These are phyloP conservation scores for Trypoxylus dichotomus DNA, from an alignment of 1,140 invertebrate genomes.

Conservation along the genomic window DNA sequence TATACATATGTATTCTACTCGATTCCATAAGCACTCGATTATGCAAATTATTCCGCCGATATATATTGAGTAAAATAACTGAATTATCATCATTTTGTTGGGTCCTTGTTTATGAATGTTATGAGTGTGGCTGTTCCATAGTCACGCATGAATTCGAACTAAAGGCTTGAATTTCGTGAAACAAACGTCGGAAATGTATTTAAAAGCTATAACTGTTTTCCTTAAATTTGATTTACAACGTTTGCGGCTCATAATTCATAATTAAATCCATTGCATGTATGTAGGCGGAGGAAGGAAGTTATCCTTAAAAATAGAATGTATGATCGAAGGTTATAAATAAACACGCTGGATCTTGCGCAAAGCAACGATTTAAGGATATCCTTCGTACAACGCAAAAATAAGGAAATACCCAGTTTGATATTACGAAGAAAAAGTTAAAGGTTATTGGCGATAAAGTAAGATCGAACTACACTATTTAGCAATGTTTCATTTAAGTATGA, in stretches of 20 bases:
- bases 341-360: neutral
- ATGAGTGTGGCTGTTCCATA: neutral
- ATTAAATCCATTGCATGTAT: neutral
- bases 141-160: neutral
- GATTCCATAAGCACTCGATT: no score
- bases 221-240: constrained; percentile 1
- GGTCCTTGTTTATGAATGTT: neutral
- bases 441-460: neutral
- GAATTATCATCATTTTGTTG: neutral
- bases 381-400: neutral
- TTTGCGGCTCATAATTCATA: neutral
- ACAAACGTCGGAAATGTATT: neutral
- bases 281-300: constrained; percentile 7
- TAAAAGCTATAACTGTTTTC: neutral
- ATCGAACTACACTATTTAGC: neutral
- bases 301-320: constrained; percentile 8
- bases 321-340: constrained; percentile 16
- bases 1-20: no score
- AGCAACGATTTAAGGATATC: neutral
- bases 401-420: neutral
- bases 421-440: constrained; percentile 1
- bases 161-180: neutral
- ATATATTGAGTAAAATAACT: no score
- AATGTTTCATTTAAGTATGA: neutral
- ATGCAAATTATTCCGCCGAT: no score